Evolutionary conservation across 2,888 invertebrate genomes (phyloP).

Genomic region (Drosophila antonietae): DNA sequence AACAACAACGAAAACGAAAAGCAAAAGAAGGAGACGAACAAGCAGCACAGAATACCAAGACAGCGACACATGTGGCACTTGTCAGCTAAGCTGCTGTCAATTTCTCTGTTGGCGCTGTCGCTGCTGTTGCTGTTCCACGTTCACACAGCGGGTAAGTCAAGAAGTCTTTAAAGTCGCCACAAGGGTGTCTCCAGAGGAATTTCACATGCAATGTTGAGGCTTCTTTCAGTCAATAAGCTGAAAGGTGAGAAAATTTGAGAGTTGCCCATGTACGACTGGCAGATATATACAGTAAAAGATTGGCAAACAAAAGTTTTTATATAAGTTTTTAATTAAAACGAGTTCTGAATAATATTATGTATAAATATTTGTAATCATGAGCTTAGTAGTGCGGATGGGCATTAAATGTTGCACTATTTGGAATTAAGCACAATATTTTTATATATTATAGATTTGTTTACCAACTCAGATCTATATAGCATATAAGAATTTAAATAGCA

Average conservation of each 20-base stretch:
- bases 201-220: constrained; percentile 41
- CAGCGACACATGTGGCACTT: constrained; percentile 59
- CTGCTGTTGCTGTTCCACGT: constrained; percentile 36
- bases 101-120: constrained; percentile 49
- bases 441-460: no score
- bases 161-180: constrained; percentile 1
- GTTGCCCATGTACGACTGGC: background rate
- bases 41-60: constrained; percentile 59
- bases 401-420: no score
- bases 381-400: no score
- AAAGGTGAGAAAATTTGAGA: background rate
- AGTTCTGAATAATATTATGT: no score
- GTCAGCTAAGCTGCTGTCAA: constrained; percentile 49
- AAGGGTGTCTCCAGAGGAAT: constrained; percentile 43
- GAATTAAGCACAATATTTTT: no score
- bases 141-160: constrained; percentile 63
- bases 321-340: no score
- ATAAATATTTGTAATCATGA: no score
- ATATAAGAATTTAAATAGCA: background rate
- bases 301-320: background rate
- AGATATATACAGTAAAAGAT: background rate
- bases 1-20: constrained; percentile 8
- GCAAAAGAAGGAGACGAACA: constrained; percentile 12
- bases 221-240: constrained; percentile 33
- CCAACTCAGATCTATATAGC: background rate